phyloP scores from a whole-genome alignment of 2,797 vertebrate genomes.

The Hoplostethus atlanticus region DNA sequence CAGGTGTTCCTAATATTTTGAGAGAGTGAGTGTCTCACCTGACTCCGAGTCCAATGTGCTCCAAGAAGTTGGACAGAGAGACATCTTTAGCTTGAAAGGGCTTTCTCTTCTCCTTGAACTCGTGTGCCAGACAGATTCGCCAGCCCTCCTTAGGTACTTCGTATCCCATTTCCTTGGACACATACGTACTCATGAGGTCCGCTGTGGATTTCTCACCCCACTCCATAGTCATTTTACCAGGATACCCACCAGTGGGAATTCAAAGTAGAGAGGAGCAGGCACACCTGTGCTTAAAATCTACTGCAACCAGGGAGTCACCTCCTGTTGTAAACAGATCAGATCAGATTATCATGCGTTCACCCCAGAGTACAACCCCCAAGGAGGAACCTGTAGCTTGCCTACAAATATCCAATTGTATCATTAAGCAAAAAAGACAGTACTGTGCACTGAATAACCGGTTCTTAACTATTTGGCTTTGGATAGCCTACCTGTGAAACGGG shows the following conservation, averaged over 20 bases:
- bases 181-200: slow-evolving; percentile 89
- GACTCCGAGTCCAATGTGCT: slow-evolving; percentile 89
- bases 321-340: slow-evolving; percentile 26
- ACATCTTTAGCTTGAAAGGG: slow-evolving; percentile 91
- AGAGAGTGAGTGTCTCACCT: slow-evolving; percentile 81
- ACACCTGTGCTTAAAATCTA: background rate
- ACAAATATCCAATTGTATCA: background rate
- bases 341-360: slow-evolving; percentile 1
- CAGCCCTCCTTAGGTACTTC: slow-evolving; percentile 90
- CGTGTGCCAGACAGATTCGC: slow-evolving; percentile 94
- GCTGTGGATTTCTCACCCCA: slow-evolving; percentile 77
- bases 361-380: background rate
- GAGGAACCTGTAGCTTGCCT: background rate
- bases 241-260: background rate
- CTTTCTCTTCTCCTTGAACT: slow-evolving; percentile 93
- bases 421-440: slow-evolving; percentile 8
- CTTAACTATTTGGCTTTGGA: slow-evolving; percentile 11
- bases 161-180: slow-evolving; percentile 85
- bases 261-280: background rate
- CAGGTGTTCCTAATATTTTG: background rate
- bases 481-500: background rate
- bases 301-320: slow-evolving; percentile 14
- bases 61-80: slow-evolving; percentile 85
- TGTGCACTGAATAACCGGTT: slow-evolving; percentile 22
- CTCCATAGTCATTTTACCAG: slow-evolving; percentile 68